Base-by-base conservation (phyloP, 2,888 invertebrate genomes). In the Anoncus sp. region DNA sequence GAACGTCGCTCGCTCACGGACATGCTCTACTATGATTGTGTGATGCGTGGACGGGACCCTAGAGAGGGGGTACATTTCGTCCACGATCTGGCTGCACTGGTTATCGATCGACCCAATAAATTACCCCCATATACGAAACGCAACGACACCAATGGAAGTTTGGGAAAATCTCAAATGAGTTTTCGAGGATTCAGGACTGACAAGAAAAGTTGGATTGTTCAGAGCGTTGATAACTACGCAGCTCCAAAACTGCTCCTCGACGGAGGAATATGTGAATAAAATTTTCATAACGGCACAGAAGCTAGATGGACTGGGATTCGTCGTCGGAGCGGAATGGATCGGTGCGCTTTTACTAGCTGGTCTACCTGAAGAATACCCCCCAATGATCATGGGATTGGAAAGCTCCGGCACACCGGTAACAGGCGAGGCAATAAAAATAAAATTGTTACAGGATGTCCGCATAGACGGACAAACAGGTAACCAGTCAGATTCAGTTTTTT, bases 201-300 rank as follows among this genome's bases (percentile, higher is more conserved):
- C 49, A 9, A 3, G 20, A 12, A 18, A 16, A 18, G 49, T 49
- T 22, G 49, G 22, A 16, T 14, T 22, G 9, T 14, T 49, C 10
- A 18, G 12, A 20, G 20, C 49, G 7, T 18, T 87, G 53, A 78
- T 83, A 2, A 85, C 82, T 9, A 86, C 83, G 14, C 80, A 38
- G 49, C 69, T 86, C 10, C 78, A 84, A 38, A 76, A 82, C 35
- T 84, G 85, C 65, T 63, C 74, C 9, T 81, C 82, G 5, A 80
- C 87, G 22, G 85, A 86, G 49, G 80, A 85, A 49, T 88, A 87
- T 47, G 83, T 88, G 0, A 85, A 81, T 22, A 75, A 79, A 53
- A 84, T 88, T 14, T 80, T 87, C 5, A 76, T 75, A 3, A 86
- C 84, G 18, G 83, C 86, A 0, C 82, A 88, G n/a, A 85, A 86